Base-by-base conservation (phyloP, 1,140 invertebrate species). In the Agrypnia vestita region DNA sequence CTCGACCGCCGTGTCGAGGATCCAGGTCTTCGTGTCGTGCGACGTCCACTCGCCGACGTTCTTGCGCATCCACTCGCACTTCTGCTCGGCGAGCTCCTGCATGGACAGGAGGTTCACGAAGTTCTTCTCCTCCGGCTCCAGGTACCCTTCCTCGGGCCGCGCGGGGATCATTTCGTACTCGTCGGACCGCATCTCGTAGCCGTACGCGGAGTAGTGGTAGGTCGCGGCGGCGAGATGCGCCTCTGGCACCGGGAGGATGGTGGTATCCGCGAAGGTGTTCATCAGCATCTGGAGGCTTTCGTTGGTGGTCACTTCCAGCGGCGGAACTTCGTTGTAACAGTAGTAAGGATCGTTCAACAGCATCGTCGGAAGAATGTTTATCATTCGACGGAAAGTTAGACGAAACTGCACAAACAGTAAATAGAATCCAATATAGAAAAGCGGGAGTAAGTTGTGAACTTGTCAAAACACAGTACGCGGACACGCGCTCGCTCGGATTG, bases 41-140 rank as follows among this genome's bases (percentile, higher is more conserved):
- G 62, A 10, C 7, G 71, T 64, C 81, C 81, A 82, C 6, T 49
- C 35, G 21, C 13, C 8, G 10, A 82, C 49, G 12, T 11, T n/a
- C 15, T 82, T 82, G 7, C 7, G 6, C 15, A 12, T 79, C 77
- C 78, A 82, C n/a, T 76, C 76, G 4, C 53, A 76, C 10, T 11
- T 43, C 12, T 76, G 19, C 9, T 61, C 25, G 25, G 25, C 71
- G 7, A 15, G 51, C 12, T 8, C 49, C 3, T 15, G n/a, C 0
- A 3, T n/a, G 8, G 59, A 25, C 17, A 43, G 10, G 10, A 64
- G 61, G 1, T 64, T 19, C 1, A n/a, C 13, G 9, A 64, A 64
- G 35, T n/a, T 6, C 56, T 9, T 13, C 0, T 64, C 35, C 11
- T 64, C 10, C 1, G 11, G 55, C 6, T 3, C 3, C 13, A 19